These are phyloP conservation scores for Formica selysi DNA, from an alignment of 1,140 invertebrate species.

Conservation along the genomic window DNA sequence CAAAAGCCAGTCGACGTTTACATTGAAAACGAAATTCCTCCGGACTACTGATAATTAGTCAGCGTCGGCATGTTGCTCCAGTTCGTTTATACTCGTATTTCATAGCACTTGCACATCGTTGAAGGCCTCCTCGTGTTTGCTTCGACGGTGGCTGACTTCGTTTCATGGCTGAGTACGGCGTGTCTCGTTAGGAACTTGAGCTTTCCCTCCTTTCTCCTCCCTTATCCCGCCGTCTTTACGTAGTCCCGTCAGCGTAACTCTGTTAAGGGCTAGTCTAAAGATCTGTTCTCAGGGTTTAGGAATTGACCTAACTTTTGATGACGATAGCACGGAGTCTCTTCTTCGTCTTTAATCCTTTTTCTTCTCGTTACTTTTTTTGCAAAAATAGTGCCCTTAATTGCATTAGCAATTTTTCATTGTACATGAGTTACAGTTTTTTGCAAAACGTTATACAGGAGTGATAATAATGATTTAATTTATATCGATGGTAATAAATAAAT, in stretches of 20 bases:
- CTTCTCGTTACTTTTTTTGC: neutral
- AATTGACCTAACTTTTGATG: conserved; percentile 80
- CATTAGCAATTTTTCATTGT: neutral
- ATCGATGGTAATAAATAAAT: too few relatives aligned
- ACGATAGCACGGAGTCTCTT: conserved; percentile 67
- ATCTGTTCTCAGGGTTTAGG: conserved; percentile 74
- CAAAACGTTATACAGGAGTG: neutral
- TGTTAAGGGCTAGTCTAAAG: conserved; percentile 68
- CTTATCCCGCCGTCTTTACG: neutral
- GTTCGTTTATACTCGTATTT: conserved; percentile 81
- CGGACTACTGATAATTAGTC: conserved; percentile 76
- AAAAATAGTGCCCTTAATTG: neutral
- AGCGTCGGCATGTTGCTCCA: conserved; percentile 74
- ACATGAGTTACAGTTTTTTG: neutral
- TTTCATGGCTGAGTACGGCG: conserved; percentile 80
- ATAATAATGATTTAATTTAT: too few relatives aligned
- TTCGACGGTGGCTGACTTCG: conserved; percentile 80
- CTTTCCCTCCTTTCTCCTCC: conserved; percentile 55
- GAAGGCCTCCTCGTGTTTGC: conserved; percentile 63
- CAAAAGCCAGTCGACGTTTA: conserved; percentile 41
- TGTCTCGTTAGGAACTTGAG: conserved; percentile 84
- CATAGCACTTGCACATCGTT: conserved; percentile 73
- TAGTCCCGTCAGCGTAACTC: conserved; percentile 59
- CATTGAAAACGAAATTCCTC: conserved; percentile 71
- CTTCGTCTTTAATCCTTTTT: neutral